Conservation (phyloP, 2,113 vertebrate species). For the Calypte anna region DNA sequence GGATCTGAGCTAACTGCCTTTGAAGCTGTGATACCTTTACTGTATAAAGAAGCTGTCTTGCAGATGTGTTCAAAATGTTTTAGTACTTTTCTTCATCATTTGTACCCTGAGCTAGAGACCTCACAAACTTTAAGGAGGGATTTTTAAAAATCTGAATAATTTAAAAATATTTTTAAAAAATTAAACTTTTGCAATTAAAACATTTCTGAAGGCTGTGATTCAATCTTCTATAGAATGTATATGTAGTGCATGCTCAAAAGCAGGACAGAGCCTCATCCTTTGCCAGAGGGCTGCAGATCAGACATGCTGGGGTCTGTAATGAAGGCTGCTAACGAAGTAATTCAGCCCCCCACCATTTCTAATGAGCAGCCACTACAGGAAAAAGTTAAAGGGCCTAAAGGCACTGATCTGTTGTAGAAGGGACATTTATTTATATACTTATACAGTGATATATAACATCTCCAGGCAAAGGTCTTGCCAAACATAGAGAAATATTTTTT, state of each 20-base stretch:
- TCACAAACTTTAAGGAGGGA: background rate
- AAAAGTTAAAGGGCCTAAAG: background rate
- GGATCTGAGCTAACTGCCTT: background rate
- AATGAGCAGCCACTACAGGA: background rate
- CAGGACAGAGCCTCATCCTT: background rate
- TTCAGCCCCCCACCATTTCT: background rate
- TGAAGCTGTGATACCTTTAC: background rate
- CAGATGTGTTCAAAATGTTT: background rate
- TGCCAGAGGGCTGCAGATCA: background rate
- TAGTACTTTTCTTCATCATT: background rate
- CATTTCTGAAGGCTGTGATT: background rate
- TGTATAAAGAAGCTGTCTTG: background rate
- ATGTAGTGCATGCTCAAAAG: background rate
- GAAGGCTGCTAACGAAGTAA: background rate
- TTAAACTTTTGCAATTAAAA: background rate
- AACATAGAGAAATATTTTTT: background rate
- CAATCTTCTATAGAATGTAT: background rate
- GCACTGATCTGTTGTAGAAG: background rate
- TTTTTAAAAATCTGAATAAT: background rate
- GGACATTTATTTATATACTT: background rate
- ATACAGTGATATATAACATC: background rate
- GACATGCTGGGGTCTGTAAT: background rate
- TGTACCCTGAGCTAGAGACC: background rate
- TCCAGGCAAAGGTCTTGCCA: background rate
- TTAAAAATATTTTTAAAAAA: background rate